Percentiles rank a stretch among this genome's conserved stretches.
Evolutionary conservation across 2,113 vertebrate species (phyloP).

Genomic region (Capra hircus): DNA sequence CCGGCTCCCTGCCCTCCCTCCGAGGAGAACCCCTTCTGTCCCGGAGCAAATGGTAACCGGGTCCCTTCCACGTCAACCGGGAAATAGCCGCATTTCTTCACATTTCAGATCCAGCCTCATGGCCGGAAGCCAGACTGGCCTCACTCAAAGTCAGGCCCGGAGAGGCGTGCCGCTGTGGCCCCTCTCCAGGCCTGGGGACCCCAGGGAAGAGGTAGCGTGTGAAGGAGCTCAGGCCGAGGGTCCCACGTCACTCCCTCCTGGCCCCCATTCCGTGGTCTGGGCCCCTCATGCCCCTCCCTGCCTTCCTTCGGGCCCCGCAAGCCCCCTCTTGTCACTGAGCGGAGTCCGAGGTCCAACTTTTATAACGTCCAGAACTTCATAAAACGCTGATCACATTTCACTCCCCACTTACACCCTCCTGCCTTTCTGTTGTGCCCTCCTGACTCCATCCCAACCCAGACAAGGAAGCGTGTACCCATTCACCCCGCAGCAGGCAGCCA

Average conservation of each 20-base stretch:
- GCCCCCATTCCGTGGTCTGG: background rate
- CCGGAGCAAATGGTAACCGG: background rate
- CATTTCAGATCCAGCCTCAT: background rate
- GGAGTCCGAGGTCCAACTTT: background rate
- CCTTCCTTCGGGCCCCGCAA: background rate
- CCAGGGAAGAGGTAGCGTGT: background rate
- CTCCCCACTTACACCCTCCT: no score
- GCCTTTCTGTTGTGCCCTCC: background rate
- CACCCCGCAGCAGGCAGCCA: background rate
- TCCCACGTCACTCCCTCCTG: background rate
- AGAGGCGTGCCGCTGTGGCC: background rate
- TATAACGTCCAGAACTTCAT: background rate
- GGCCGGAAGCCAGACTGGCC: background rate
- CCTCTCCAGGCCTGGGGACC: background rate
- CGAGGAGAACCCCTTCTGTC: background rate
- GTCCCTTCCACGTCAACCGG: background rate
- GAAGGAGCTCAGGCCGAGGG: background rate
- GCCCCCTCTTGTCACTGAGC: background rate
- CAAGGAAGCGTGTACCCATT: no score
- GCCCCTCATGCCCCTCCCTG: background rate
- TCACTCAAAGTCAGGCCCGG: background rate
- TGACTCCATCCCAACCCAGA: background rate
- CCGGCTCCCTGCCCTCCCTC: background rate
- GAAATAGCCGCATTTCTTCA: background rate
- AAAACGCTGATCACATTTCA: background rate